Base-by-base conservation (phyloP, 2,113 vertebrate species). In the Pterocles orientalis region DNA sequence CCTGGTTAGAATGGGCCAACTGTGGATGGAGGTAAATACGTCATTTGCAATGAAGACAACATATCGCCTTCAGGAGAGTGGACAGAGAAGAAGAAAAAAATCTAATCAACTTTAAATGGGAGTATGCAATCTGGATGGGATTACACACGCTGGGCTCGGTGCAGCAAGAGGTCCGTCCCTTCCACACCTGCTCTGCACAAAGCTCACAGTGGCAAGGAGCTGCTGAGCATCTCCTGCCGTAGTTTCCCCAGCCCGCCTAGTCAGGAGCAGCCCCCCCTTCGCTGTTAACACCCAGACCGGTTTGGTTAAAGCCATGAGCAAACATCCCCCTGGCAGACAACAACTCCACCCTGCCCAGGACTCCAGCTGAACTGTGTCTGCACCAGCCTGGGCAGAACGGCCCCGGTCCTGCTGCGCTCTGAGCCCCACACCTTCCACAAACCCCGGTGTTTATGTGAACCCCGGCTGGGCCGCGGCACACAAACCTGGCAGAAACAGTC, bases 241-340 rank as follows among this genome's bases (percentile, higher is more conserved):
- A 9, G 36, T 12, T 50, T 36, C 64, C 61, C 76, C 60, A 53
- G 39, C 24, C 21, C 0, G 0, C 7, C 41, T 0, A 3, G 54
- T 71, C 69, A 71, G 56, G 31, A 90, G 47, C 0, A 16, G 48
- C 39, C 36, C 47, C 14, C 7, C 41, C 64, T 6, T 8, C 8
- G 62, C 86, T 68, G 65, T 51, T 41, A 48, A 43, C 34, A 43
- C 12, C 43, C 78, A 71, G 18, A 33, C 1, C 39, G 25, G 51
- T 6, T 41, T 14, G 47, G 45, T 16, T 36, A 43, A 18, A 78
- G 71, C n/a, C 33, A 17, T 4, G 47, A 47, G 33, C 39, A 73
- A 72, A 58, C 36, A 39, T 10, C 51, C 36, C 1, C 70, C 48
- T 48, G 48, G 57, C 73, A 79, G 47, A 36, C 15, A 45, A 17